Percentiles rank a stretch among this genome's conserved stretches.
These are phyloP conservation scores for Cotesia vestalis DNA, from an alignment of 1,140 invertebrate genomes.

Conservation along the genomic window DNA sequence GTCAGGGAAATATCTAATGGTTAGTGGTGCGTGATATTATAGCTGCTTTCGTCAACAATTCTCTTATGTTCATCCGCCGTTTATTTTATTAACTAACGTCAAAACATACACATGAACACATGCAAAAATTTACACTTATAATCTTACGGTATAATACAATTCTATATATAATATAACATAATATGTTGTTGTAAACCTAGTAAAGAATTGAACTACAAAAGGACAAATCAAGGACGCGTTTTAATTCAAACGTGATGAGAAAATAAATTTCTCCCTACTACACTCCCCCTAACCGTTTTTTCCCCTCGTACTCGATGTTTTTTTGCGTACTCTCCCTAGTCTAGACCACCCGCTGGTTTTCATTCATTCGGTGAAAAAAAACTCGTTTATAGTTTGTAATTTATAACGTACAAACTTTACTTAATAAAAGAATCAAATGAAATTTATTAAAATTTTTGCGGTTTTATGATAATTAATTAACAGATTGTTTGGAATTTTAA, in stretches of 20 bases:
- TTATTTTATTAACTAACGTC: conserved; percentile 15
- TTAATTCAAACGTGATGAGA: conserved; percentile 28
- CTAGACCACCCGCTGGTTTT: conserved; percentile 22
- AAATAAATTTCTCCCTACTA: conserved; percentile 11
- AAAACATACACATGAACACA: conserved; percentile 13
- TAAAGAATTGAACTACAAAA: conserved; percentile 20
- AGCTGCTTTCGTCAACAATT: conserved; percentile 20
- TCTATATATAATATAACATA: too few relatives aligned
- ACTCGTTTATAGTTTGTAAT: too few relatives aligned
- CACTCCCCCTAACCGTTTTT: background rate
- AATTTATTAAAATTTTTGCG: too few relatives aligned
- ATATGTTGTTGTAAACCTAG: too few relatives aligned
- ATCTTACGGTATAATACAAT: too few relatives aligned
- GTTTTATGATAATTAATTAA: too few relatives aligned
- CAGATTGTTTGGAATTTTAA: too few relatives aligned
- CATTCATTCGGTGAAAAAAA: conserved; percentile 17
- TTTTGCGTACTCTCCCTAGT: conserved; percentile 14
- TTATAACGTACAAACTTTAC: too few relatives aligned
- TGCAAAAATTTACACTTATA: background rate
- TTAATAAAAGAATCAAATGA: too few relatives aligned
- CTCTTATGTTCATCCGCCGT: background rate
- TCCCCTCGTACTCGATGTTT: background rate
- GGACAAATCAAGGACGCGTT: conserved; percentile 36
- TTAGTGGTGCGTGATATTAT: conserved; percentile 27
- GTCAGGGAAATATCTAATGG: conserved; percentile 27